A percentile compares a stretch with the other conserved stretches of the same genome.
These are phyloP conservation scores for Apogon talboti DNA, from an alignment of 2,797 vertebrate genomes.

Conservation along the genomic window DNA sequence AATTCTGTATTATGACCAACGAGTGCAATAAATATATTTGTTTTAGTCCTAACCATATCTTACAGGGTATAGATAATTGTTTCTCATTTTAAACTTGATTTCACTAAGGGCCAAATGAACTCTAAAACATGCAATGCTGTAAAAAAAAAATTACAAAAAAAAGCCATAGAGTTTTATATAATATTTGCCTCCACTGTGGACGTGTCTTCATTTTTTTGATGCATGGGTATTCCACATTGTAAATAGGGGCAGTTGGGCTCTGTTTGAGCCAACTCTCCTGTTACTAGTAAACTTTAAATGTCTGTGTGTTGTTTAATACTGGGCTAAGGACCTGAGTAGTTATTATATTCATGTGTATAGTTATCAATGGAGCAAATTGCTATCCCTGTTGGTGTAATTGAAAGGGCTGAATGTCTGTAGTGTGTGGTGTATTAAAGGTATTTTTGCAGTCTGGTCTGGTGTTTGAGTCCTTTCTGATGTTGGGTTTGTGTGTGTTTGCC, in stretches of 20 bases:
- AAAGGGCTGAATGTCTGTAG: neutral
- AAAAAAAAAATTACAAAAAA: constrained; percentile 8
- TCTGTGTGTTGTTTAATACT: constrained; percentile 20
- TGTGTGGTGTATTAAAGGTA: constrained; percentile 52
- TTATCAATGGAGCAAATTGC: neutral
- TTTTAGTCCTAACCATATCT: constrained; percentile 9
- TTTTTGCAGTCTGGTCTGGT: constrained; percentile 28
- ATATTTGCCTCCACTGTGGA: constrained; percentile 19
- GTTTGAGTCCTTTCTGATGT: neutral
- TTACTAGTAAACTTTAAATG: neutral
- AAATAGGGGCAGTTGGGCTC: neutral
- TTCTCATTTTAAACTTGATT: constrained; percentile 8
- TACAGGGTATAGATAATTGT: neutral
- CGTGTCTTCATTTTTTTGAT: constrained; percentile 26
- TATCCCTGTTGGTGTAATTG: neutral
- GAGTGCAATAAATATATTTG: constrained; percentile 49
- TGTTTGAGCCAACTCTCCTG: constrained; percentile 3
- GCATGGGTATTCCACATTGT: constrained; percentile 1
- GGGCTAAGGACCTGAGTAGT: too few species aligned
- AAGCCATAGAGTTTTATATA: constrained; percentile 35
- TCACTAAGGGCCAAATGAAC: constrained; percentile 4
- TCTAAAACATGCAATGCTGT: neutral
- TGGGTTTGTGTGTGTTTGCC: constrained; percentile 18
- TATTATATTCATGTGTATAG: neutral
- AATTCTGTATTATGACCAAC: constrained; percentile 13